phyloP scores from a whole-genome alignment of 2,888 invertebrate genomes.

The Candidula unifasciata region DNA sequence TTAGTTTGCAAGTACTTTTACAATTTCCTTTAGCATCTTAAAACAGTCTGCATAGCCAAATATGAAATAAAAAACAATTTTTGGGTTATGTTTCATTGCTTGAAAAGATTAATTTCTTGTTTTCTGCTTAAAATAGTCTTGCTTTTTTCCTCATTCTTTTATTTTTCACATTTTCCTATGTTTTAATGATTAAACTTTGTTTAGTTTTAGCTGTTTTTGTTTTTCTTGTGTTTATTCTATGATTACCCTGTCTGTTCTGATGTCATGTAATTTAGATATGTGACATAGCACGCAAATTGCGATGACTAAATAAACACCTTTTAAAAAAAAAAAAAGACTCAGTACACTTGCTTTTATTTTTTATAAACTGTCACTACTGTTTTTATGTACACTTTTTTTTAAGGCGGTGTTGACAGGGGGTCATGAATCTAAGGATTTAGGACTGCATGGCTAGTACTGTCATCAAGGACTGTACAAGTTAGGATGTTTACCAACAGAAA shows the following conservation, averaged over 20 bases:
- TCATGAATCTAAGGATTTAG: no score
- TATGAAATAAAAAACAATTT: background rate
- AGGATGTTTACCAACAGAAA: no score
- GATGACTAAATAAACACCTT: conserved; percentile 43
- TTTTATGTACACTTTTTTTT: no score
- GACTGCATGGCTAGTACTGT: no score
- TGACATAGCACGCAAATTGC: conserved; percentile 45
- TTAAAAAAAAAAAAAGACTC: conserved; percentile 6
- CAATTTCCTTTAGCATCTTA: background rate
- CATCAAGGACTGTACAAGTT: no score
- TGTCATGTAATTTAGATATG: conserved; percentile 42
- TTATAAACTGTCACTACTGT: conserved; percentile 5
- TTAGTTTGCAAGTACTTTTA: background rate
- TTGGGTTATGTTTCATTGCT: background rate
- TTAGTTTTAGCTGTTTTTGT: conserved; percentile 11
- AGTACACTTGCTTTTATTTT: background rate
- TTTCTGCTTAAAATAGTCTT: background rate
- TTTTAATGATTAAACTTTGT: background rate
- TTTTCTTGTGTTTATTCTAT: background rate
- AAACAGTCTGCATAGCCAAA: background rate
- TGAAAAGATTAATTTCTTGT: background rate
- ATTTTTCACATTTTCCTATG: background rate
- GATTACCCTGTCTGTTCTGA: background rate
- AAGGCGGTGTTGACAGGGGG: no score
- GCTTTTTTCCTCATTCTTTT: background rate